Percentiles rank a stretch among this genome's conserved stretches.
phyloP scores from a whole-genome alignment of 2,797 vertebrate genomes.

The Schizopygopsis pylzovi region DNA sequence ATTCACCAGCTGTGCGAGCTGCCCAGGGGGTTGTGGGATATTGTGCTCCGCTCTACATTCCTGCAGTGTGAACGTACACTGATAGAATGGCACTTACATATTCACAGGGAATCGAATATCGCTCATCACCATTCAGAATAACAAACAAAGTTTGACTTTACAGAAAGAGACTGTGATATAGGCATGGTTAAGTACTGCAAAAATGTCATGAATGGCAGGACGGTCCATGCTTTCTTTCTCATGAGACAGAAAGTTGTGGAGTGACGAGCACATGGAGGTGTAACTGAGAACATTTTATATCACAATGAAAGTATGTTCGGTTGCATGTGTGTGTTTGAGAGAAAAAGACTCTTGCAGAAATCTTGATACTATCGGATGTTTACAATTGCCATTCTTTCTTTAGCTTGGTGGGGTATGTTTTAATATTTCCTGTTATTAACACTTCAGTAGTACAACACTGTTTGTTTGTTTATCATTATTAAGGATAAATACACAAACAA shows the following conservation, averaged over 20 bases:
- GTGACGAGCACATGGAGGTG: background rate
- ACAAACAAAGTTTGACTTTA: background rate
- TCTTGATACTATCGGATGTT: background rate
- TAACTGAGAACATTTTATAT: background rate
- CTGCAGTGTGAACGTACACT: conserved; percentile 63
- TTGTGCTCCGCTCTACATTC: conserved; percentile 68
- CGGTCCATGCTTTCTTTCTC: background rate
- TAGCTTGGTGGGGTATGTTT: background rate
- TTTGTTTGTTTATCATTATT: too few species aligned
- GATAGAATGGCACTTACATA: conserved; percentile 17
- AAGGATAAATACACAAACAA: too few species aligned
- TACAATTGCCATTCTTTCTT: background rate
- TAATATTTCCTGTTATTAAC: too few species aligned
- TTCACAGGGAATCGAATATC: conserved; percentile 13
- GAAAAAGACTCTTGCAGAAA: background rate
- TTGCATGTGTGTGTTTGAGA: background rate
- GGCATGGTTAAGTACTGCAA: background rate
- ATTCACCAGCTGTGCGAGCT: conserved; percentile 73
- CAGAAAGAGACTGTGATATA: background rate
- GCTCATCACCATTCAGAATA: background rate
- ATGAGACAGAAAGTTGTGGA: background rate
- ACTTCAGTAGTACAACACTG: too few species aligned
- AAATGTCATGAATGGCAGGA: background rate
- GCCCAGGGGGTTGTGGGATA: conserved; percentile 55
- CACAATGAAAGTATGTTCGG: background rate